Conservation (phyloP, 2,113 vertebrate genomes). For the Myiagra hebetior region DNA sequence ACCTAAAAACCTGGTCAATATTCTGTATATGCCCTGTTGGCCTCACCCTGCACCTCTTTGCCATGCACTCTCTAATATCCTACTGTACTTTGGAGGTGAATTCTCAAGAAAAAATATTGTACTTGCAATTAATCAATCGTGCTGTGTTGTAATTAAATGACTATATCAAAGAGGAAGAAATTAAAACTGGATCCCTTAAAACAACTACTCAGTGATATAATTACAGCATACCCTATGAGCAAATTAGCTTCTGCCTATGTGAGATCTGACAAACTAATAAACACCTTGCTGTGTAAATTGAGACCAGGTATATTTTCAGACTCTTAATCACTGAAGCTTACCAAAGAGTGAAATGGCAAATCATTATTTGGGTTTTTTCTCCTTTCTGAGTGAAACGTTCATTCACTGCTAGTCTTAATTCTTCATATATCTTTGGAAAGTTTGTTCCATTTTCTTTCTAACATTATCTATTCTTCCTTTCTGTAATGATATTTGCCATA, state of each 20-base stretch:
- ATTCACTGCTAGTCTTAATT: neutral
- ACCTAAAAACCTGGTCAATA: neutral
- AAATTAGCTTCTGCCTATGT: constrained; percentile 49
- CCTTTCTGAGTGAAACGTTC: neutral
- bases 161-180: constrained; percentile 48
- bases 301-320: constrained; percentile 44
- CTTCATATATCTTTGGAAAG: neutral
- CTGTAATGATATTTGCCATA: neutral
- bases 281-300: constrained; percentile 62
- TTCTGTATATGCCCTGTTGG: neutral
- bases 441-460: neutral
- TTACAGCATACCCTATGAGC: constrained; percentile 37
- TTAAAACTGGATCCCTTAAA: constrained; percentile 34
- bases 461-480: neutral
- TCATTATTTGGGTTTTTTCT: neutral
- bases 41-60: neutral
- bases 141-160: constrained; percentile 39
- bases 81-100: neutral
- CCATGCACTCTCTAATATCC: neutral
- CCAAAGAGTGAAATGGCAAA: constrained; percentile 5
- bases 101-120: constrained; percentile 6
- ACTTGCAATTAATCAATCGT: constrained; percentile 33
- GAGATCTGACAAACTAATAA: constrained; percentile 63
- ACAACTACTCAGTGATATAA: constrained; percentile 33
- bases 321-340: constrained; percentile 46